phyloP scores from a whole-genome alignment of 37 sponge, comb jelly and placozoan species.

The Eunapius fragilis region DNA sequence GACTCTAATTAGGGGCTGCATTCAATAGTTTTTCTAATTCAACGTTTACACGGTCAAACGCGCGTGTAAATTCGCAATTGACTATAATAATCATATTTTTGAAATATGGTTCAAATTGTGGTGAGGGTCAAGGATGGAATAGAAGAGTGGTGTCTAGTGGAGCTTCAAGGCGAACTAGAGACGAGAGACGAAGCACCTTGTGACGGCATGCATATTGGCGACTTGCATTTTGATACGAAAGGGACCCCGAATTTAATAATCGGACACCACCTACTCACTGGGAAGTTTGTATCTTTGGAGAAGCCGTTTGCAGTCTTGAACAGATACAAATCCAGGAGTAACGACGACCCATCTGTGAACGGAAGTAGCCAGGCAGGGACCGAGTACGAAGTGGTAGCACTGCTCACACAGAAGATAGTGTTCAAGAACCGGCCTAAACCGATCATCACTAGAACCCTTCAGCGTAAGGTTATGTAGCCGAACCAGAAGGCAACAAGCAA shows the following conservation, averaged over 20 bases:
- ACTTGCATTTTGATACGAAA: conserved; percentile 82
- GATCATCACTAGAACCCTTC: conserved; percentile 72
- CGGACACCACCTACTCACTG: conserved; percentile 96
- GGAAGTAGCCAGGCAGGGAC: neutral
- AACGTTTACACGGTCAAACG: too few relatives aligned
- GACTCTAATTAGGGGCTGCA: neutral
- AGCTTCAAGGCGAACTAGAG: conserved; percentile 92
- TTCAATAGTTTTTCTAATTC: too few relatives aligned
- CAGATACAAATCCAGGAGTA: conserved; percentile 7
- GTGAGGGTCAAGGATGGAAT: conserved; percentile 19
- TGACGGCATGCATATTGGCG: conserved; percentile 84
- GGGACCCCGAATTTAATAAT: conserved; percentile 88
- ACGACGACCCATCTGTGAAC: neutral
- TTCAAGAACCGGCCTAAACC: conserved; percentile 97
- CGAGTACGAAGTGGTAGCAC: conserved; percentile 82
- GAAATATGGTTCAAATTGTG: conserved; percentile 60
- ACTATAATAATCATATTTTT: too few relatives aligned
- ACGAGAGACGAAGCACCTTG: conserved; percentile 58
- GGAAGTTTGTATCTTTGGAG: conserved; percentile 81
- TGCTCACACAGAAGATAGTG: conserved; percentile 85
- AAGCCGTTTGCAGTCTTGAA: conserved; percentile 91
- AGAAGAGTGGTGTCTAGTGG: conserved; percentile 89
- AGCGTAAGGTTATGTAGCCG: conserved; percentile 8
- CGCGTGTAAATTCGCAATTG: too few relatives aligned
- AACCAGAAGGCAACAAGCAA: neutral